A percentile compares a stretch with the other conserved stretches of the same genome.
Conservation (phyloP, 2,888 invertebrate species). For the Arenicola marina region DNA sequence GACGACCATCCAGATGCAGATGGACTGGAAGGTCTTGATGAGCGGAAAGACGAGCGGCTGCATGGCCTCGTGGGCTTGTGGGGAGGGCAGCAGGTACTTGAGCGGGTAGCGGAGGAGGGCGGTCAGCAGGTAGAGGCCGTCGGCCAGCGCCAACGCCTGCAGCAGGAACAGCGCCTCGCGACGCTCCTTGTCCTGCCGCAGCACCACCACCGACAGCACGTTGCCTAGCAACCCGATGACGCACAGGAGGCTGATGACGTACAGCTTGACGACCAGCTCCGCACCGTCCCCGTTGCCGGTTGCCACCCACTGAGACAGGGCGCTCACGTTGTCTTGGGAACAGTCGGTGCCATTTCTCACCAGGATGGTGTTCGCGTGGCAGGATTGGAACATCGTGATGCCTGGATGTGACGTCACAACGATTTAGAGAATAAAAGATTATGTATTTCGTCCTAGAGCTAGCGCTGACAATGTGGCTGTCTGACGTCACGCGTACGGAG, state of each 20-base stretch:
- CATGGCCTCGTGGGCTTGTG: constrained; percentile 8
- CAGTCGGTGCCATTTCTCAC: no score
- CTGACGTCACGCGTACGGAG: no score
- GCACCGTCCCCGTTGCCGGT: not conserved
- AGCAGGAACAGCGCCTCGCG: constrained; percentile 23
- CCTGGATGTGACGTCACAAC: no score
- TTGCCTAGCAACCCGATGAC: constrained; percentile 25
- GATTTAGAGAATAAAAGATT: no score
- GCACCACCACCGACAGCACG: constrained; percentile 21
- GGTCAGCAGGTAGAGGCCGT: constrained; percentile 25
- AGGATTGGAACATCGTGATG: no score
- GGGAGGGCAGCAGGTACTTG: constrained; percentile 18
- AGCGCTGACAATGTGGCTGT: no score
- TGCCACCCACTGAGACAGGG: no score
- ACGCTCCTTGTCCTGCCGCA: constrained; percentile 24
- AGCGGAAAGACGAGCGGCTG: constrained; percentile 30
- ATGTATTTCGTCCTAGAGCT: no score
- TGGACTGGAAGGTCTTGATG: constrained; percentile 30
- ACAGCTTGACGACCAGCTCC: constrained; percentile 12
- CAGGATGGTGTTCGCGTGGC: no score
- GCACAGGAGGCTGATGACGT: constrained; percentile 22
- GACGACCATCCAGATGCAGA: constrained; percentile 33
- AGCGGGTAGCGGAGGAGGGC: constrained; percentile 28
- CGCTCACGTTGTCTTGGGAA: no score
- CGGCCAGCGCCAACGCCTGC: constrained; percentile 29